These are phyloP conservation scores for Geotrypetes seraphini DNA, from an alignment of 2,797 vertebrate species.

Conservation along the genomic window DNA sequence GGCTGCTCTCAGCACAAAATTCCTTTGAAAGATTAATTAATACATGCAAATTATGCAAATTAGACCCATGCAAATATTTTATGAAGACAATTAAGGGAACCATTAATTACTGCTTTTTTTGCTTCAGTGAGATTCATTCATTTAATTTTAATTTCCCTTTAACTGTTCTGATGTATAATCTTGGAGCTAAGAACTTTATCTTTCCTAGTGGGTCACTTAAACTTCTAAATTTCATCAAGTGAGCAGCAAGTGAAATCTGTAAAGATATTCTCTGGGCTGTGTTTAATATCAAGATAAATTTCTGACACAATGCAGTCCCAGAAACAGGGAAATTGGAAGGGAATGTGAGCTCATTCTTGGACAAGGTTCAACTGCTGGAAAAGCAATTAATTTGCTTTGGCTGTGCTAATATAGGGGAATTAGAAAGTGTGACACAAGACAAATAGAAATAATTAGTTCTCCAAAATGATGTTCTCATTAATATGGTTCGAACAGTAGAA, in stretches of 20 bases:
- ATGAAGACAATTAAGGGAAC: conserved; percentile 99
- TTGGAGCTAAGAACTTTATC: conserved; percentile 98
- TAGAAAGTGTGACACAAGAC: conserved; percentile 99
- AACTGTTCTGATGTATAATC: conserved; percentile 99
- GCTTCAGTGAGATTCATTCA: conserved; percentile 99
- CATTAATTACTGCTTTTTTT: conserved; percentile 99
- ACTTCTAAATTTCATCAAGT: conserved; percentile 84
- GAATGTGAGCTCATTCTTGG: conserved; percentile 92
- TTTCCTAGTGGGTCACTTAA: conserved; percentile 89
- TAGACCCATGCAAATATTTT: conserved; percentile 99
- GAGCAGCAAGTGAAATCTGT: conserved; percentile 67
- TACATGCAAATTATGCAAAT: conserved; percentile 99
- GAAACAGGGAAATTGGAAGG: conserved; percentile 80
- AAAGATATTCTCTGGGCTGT: conserved; percentile 69
- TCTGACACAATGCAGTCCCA: conserved; percentile 75
- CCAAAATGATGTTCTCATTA: conserved; percentile 99
- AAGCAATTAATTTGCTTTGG: conserved; percentile 99
- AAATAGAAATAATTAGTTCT: conserved; percentile 99
- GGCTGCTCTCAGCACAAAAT: conserved; percentile 99
- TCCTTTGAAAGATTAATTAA: conserved; percentile 99
- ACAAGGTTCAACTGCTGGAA: conserved; percentile 96
- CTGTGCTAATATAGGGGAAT: conserved; percentile 99
- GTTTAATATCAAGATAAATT: conserved; percentile 74
- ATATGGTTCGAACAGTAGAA: conserved; percentile 73
- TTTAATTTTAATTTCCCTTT: conserved; percentile 99